Conservation (phyloP, 1,140 invertebrate genomes). For the Drosophila kepulauana region DNA sequence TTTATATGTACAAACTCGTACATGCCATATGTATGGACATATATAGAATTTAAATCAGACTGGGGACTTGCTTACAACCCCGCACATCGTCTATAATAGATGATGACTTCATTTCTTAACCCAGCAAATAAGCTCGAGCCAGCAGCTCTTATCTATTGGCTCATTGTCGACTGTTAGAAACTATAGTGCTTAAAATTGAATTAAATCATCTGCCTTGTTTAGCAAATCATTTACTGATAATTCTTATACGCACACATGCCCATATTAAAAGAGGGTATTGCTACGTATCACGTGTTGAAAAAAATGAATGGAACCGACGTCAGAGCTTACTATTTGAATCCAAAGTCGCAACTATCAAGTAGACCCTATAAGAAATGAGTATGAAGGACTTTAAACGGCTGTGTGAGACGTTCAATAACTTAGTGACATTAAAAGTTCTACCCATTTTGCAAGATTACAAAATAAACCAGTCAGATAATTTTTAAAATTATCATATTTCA, state of each 20-base stretch:
- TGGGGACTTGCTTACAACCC: conserved; percentile 31
- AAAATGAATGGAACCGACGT: conserved; percentile 39
- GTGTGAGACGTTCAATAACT: neutral
- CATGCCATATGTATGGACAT: too few species aligned
- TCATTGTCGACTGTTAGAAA: conserved; percentile 34
- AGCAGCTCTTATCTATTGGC: conserved; percentile 38
- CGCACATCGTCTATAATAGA: conserved; percentile 30
- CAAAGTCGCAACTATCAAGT: conserved; percentile 10
- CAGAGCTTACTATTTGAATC: conserved; percentile 25
- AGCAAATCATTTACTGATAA: conserved; percentile 41
- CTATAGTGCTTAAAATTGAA: conserved; percentile 30
- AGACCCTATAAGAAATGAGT: neutral
- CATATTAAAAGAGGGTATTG: conserved; percentile 12
- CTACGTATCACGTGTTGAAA: conserved; percentile 47
- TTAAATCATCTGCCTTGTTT: conserved; percentile 47
- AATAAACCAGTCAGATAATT: neutral
- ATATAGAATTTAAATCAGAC: neutral
- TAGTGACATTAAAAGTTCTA: neutral
- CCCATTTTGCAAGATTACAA: neutral
- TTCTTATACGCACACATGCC: conserved; percentile 3
- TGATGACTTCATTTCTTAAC: conserved; percentile 51
- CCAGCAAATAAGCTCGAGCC: conserved; percentile 18
- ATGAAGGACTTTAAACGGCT: neutral
- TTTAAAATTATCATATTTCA: too few species aligned
- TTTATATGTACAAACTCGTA: neutral